phyloP scores from a whole-genome alignment of 2,888 invertebrate genomes.

The Phyllotreta cruciferae region DNA sequence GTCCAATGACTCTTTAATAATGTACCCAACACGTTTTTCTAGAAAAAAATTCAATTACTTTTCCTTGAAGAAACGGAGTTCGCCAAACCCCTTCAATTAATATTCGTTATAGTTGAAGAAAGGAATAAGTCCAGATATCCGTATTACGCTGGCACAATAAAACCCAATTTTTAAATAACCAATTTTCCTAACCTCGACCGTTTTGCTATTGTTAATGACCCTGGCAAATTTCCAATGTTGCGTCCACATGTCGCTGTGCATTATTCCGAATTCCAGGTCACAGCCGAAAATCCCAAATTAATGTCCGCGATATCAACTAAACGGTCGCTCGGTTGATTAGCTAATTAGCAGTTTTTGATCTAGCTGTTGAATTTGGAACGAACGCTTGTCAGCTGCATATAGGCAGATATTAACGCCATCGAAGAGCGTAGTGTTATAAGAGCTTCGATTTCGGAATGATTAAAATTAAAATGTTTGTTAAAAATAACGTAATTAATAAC shows the following conservation, averaged over 20 bases:
- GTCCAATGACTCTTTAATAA: too few relatives aligned
- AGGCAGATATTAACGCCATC: too few relatives aligned
- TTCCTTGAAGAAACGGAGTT: too few relatives aligned
- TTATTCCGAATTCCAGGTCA: conserved; percentile 13
- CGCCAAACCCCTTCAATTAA: too few relatives aligned
- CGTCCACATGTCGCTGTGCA: conserved; percentile 4
- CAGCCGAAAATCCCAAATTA: neutral
- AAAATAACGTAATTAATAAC: too few relatives aligned
- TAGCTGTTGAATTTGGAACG: neutral
- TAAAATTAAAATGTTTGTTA: too few relatives aligned
- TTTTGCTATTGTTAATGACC: conserved; percentile 12
- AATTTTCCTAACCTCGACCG: neutral
- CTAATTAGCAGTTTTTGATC: conserved; percentile 5
- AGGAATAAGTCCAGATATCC: too few relatives aligned
- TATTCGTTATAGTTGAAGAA: too few relatives aligned
- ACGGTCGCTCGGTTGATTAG: conserved; percentile 7
- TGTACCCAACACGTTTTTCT: too few relatives aligned
- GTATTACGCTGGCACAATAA: neutral
- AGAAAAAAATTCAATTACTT: too few relatives aligned
- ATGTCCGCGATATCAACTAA: conserved; percentile 4
- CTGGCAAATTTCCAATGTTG: conserved; percentile 8
- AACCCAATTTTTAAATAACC: conserved; percentile 3
- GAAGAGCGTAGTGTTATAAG: too few relatives aligned
- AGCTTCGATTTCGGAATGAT: too few relatives aligned
- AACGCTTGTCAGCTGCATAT: conserved; percentile 1